Conservation (phyloP, 1,140 invertebrate genomes). For the Pseudomyrmex concolor region DNA sequence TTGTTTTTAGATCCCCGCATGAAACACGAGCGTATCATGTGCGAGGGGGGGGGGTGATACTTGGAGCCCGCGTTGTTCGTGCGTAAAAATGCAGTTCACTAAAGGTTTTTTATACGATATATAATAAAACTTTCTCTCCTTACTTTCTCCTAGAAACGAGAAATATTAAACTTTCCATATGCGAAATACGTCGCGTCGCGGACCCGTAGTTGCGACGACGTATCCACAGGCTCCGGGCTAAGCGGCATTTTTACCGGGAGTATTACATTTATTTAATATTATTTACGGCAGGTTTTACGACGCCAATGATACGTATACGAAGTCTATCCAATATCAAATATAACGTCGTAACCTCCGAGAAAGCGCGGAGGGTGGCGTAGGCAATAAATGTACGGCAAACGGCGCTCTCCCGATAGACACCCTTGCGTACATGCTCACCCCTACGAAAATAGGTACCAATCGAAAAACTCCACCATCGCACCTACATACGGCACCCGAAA, state of each 20-base stretch:
- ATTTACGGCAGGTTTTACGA: slow-evolving; percentile 84
- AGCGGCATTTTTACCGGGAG: slow-evolving; percentile 79
- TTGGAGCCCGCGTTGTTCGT: slow-evolving; percentile 1
- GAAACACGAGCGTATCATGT: slow-evolving; percentile 40
- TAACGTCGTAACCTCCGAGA: slow-evolving; percentile 82
- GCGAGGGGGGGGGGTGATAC: neutral
- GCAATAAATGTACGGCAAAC: slow-evolving; percentile 85
- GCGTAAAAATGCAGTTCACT: slow-evolving; percentile 10
- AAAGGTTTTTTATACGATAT: slow-evolving; percentile 20
- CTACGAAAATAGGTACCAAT: slow-evolving; percentile 76
- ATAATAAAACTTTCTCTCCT: slow-evolving; percentile 46
- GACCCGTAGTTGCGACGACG: neutral
- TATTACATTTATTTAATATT: slow-evolving; percentile 85
- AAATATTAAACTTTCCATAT: slow-evolving; percentile 62
- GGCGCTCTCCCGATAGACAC: slow-evolving; percentile 80
- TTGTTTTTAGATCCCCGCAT: slow-evolving; percentile 48
- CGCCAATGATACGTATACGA: slow-evolving; percentile 83
- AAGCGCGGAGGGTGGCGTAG: slow-evolving; percentile 76
- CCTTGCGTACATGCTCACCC: slow-evolving; percentile 75
- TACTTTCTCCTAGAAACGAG: slow-evolving; percentile 39
- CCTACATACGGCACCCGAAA: slow-evolving; percentile 41
- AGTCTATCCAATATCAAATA: slow-evolving; percentile 85
- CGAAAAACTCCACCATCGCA: slow-evolving; percentile 59
- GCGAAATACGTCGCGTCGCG: slow-evolving; percentile 34
- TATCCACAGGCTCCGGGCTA: slow-evolving; percentile 62